Percentiles rank a stretch among this genome's conserved stretches.
phyloP scores from a whole-genome alignment of 1,140 invertebrate genomes.

The Oryzaephilus surinamensis region DNA sequence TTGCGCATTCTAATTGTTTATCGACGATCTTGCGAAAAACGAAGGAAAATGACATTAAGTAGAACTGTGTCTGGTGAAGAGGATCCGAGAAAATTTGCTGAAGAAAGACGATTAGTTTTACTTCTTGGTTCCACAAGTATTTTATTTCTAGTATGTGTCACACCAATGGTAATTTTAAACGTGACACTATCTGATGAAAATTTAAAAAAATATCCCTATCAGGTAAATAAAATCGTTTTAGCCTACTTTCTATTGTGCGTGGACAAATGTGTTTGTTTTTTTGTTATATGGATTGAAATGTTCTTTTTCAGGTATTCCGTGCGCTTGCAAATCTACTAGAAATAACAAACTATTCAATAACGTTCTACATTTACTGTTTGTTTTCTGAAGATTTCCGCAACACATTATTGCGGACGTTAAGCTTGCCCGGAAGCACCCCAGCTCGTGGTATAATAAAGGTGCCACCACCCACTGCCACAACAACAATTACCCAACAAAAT shows the following conservation, averaged over 20 bases:
- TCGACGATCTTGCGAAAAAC: slow-evolving; percentile 55
- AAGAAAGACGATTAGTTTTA: slow-evolving; percentile 57
- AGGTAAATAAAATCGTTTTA: no score
- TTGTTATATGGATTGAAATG: not conserved
- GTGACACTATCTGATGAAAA: slow-evolving; percentile 54
- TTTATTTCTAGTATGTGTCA: slow-evolving; percentile 62
- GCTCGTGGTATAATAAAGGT: slow-evolving; percentile 18
- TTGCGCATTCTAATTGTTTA: slow-evolving; percentile 55
- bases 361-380: slow-evolving; percentile 69
- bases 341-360: slow-evolving; percentile 64
- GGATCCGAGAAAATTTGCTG: slow-evolving; percentile 55
- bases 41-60: slow-evolving; percentile 51
- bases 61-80: slow-evolving; percentile 45
- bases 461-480: slow-evolving; percentile 29
- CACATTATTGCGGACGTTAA: slow-evolving; percentile 54
- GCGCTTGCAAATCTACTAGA: slow-evolving; percentile 63
- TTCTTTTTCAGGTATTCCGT: slow-evolving; percentile 51
- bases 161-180: slow-evolving; percentile 64
- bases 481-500: slow-evolving; percentile 30
- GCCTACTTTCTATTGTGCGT: not conserved
- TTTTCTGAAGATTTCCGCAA: slow-evolving; percentile 66
- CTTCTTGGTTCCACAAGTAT: slow-evolving; percentile 62
- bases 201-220: slow-evolving; percentile 50
- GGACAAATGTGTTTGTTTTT: slow-evolving; percentile 1
- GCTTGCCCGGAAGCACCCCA: slow-evolving; percentile 42